Conservation (phyloP, 2,888 invertebrate species). For the Scaptomyza reducta region DNA sequence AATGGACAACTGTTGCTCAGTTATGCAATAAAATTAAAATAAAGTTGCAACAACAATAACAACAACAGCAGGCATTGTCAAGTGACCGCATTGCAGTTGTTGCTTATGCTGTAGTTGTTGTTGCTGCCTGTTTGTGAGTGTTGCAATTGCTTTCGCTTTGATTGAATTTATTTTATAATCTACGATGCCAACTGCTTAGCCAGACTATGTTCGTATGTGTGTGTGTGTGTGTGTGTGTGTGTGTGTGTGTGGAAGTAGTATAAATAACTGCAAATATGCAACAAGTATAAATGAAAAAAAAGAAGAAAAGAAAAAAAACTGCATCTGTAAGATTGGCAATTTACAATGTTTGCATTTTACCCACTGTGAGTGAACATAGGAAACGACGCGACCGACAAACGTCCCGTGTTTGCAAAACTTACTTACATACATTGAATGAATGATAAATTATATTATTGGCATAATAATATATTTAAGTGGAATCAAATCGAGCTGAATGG, state of each 20-base stretch:
- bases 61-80: slow-evolving; percentile 48
- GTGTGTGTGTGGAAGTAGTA: background rate
- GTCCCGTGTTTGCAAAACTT: background rate
- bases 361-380: slow-evolving; percentile 56
- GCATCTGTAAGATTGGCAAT: slow-evolving; percentile 71
- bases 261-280: slow-evolving; percentile 19
- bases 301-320: slow-evolving; percentile 30
- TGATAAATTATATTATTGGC: slow-evolving; percentile 69
- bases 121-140: slow-evolving; percentile 57
- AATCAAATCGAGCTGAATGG: slow-evolving; percentile 8
- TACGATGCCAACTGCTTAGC: slow-evolving; percentile 67
- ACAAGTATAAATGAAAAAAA: slow-evolving; percentile 10
- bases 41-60: slow-evolving; percentile 50
- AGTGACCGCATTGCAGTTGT: slow-evolving; percentile 58
- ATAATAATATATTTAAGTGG: slow-evolving; percentile 65
- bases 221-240: slow-evolving; percentile 18
- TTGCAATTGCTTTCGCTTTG: slow-evolving; percentile 77
- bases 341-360: slow-evolving; percentile 73
- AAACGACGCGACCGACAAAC: slow-evolving; percentile 64
- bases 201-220: slow-evolving; percentile 12
- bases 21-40: slow-evolving; percentile 77
- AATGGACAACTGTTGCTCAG: slow-evolving; percentile 66
- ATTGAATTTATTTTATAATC: slow-evolving; percentile 79
- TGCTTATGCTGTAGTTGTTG: slow-evolving; percentile 17
- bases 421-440: slow-evolving; percentile 6